Conservation (phyloP, 2,797 vertebrate genomes). For the Coilia nasus region DNA sequence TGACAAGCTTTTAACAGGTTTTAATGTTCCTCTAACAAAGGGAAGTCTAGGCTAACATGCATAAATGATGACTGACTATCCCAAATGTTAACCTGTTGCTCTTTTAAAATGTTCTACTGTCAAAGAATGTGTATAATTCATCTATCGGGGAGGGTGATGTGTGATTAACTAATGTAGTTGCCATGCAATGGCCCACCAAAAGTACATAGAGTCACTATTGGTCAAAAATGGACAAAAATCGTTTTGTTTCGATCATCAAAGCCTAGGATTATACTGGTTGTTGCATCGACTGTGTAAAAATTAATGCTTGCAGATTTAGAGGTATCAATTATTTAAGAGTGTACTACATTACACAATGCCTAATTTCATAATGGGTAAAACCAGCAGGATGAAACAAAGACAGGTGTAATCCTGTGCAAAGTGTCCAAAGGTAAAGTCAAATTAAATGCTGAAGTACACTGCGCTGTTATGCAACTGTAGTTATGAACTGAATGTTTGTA, state of each 20-base stretch:
- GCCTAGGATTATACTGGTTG: conserved; percentile 23
- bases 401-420: not conserved
- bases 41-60: not conserved
- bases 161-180: too few species aligned
- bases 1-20: not conserved
- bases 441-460: not conserved
- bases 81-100: not conserved
- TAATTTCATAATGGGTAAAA: conserved; percentile 1
- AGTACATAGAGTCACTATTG: not conserved
- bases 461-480: not conserved
- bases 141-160: too few species aligned
- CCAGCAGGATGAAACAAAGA: not conserved
- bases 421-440: not conserved
- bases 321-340: conserved; percentile 5
- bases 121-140: not conserved
- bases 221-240: not conserved
- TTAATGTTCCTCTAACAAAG: not conserved
- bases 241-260: conserved; percentile 35
- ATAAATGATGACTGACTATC: not conserved
- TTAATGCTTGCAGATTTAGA: not conserved
- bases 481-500: not conserved
- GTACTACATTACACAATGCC: not conserved
- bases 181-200: not conserved
- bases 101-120: not conserved
- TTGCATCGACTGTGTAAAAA: conserved; percentile 30